These are phyloP conservation scores for Orgyia antiqua DNA, from an alignment of 2,888 invertebrate species.

Conservation along the genomic window DNA sequence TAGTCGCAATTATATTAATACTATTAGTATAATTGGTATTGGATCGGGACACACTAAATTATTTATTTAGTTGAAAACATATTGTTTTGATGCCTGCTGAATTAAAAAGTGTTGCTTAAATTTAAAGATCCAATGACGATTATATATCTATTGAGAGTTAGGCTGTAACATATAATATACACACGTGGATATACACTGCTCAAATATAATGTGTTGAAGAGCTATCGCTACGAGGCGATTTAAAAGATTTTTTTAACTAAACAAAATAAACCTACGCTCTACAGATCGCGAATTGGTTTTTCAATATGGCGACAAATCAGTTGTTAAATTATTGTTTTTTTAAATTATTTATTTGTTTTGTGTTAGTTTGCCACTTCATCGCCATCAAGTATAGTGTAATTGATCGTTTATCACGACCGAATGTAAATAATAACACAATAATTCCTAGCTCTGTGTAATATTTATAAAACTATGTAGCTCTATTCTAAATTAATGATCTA, in stretches of 20 bases:
- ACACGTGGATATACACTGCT: too few relatives aligned
- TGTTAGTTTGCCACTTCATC: constrained; percentile 26
- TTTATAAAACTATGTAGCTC: too few relatives aligned
- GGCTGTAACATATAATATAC: too few relatives aligned
- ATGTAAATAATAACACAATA: neutral
- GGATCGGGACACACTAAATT: constrained; percentile 12
- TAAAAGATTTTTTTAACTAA: neutral
- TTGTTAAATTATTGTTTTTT: constrained; percentile 14
- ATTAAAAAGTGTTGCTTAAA: too few relatives aligned
- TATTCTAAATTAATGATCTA: too few relatives aligned
- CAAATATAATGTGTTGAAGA: constrained; percentile 28
- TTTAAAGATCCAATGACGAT: constrained; percentile 26
- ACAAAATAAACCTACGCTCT: too few relatives aligned
- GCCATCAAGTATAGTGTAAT: constrained; percentile 21
- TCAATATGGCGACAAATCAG: constrained; percentile 3
- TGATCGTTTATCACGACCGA: constrained; percentile 4
- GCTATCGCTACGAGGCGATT: constrained; percentile 29
- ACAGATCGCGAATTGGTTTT: neutral
- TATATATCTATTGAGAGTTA: neutral
- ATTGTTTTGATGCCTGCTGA: too few relatives aligned
- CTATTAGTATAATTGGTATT: constrained; percentile 16
- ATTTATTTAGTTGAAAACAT: neutral
- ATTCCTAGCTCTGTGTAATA: too few relatives aligned
- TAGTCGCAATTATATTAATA: constrained; percentile 6
- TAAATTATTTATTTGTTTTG: constrained; percentile 15